Conservation (phyloP, 37 sponge, comb jelly and placozoan genomes). For the Crambe crambe region DNA sequence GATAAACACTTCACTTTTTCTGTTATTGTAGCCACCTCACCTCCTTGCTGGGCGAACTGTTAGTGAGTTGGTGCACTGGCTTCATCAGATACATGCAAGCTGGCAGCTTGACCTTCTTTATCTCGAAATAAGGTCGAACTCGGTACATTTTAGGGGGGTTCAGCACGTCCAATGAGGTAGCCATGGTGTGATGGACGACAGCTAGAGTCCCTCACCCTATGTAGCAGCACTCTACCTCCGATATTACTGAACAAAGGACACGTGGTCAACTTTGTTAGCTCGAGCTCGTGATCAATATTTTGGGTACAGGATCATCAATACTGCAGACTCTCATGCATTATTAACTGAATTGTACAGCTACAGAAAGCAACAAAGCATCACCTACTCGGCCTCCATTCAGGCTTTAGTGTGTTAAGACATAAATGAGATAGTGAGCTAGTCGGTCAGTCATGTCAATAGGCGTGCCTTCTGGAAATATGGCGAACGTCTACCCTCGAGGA, state of each 20-base stretch:
- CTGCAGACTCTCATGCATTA: no score
- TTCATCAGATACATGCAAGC: conserved; percentile 78
- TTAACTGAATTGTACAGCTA: no score
- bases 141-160: conserved; percentile 61
- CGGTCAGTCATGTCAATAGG: neutral
- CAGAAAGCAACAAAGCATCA: no score
- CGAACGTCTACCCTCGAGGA: conserved; percentile 21
- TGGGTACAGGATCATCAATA: no score
- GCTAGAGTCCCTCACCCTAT: no score
- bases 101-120: conserved; percentile 78
- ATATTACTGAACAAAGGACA: no score
- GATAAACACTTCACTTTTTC: neutral
- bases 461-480: neutral
- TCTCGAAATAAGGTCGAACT: conserved; percentile 67
- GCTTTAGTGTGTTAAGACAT: no score
- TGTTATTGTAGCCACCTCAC: neutral
- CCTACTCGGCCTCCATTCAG: no score
- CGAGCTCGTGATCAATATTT: no score
- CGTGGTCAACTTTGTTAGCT: no score
- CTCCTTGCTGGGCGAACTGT: conserved; percentile 19
- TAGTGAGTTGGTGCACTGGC: conserved; percentile 50
- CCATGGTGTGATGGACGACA: conserved; percentile 40
- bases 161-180: conserved; percentile 4
- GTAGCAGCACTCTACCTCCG: no score
- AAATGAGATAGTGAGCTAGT: no score